Conservation (phyloP, 2,888 invertebrate genomes). For the Ditula angustiorana region DNA sequence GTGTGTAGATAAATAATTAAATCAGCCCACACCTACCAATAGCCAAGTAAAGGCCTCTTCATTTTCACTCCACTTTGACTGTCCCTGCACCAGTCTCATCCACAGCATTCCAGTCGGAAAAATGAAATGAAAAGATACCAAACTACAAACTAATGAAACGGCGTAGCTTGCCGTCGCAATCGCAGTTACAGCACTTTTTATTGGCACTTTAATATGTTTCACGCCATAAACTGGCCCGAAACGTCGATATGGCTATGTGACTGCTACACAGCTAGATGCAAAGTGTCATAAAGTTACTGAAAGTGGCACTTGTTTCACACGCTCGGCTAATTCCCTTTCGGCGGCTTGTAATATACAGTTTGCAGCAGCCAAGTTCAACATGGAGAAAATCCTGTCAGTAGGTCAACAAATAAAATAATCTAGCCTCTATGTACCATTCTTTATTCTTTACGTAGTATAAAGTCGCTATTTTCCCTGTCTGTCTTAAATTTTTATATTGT, state of each 20-base stretch:
- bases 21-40: too few relatives aligned
- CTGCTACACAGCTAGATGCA: slow-evolving; percentile 7
- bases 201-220: slow-evolving; percentile 27
- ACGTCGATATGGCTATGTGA: slow-evolving; percentile 8
- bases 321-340: slow-evolving; percentile 24
- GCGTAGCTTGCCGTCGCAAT: neutral
- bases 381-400: neutral
- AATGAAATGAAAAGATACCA: too few relatives aligned
- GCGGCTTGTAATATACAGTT: slow-evolving; percentile 19
- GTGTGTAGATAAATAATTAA: too few relatives aligned
- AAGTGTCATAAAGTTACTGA: slow-evolving; percentile 33
- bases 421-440: neutral
- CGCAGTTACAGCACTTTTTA: slow-evolving; percentile 22
- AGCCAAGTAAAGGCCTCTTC: too few relatives aligned
- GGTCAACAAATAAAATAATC: neutral
- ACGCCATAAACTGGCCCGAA: slow-evolving; percentile 13
- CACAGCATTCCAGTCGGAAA: too few relatives aligned
- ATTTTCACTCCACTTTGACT: too few relatives aligned
- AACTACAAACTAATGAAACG: neutral
- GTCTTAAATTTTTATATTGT: too few relatives aligned
- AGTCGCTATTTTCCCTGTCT: too few relatives aligned
- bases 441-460: neutral
- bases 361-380: slow-evolving; percentile 20
- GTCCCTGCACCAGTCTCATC: too few relatives aligned
- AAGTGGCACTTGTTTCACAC: slow-evolving; percentile 33